Evolutionary conservation across 2,113 vertebrate genomes (phyloP), one percentile per base, ranked within the genome.

Genomic region (Scartelaos histophorus): DNA sequence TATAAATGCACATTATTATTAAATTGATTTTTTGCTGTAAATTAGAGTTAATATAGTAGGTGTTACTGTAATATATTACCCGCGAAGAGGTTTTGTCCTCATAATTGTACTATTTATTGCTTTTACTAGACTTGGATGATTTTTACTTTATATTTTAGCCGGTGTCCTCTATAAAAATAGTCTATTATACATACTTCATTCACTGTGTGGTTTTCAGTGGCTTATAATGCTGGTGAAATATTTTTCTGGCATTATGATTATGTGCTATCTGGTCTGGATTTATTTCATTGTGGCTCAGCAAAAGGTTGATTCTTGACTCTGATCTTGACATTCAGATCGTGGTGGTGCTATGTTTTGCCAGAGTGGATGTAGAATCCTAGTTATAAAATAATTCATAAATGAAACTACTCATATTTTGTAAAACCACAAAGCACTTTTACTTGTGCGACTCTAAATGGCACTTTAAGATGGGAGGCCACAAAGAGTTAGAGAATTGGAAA

Each of bases 401-500:
- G 38, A 43, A 43, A 81, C 7, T 25, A 47, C 67, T 73, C 74
- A 58, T 70, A 70, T 84, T 58, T 75, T 69, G 76, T 69, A 54
- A 61, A 54, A 61, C 43, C 54, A 76, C 66, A 79, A 74, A 82
- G 57, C 47, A 60, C 70, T 43, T 73, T 62, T 80, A 72, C 70
- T 61, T 80, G 54, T 70, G 61, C 66, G 53, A 35, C 79, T 80
- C 38, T 81, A 76, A 87, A 82, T 74, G 61, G 78, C 67, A 79
- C 78, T 78, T 82, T 71, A 83, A 81, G 21, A 73, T 79, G 56
- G 77, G 73, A 74, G 16, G 68, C 85, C 73, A 71, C 77, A 81
- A 76, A 80, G 79, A 81, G 81, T 82, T 83, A 69, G 22, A 13
- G 72, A 87, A 78, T 71, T 67, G 83, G 69, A 54, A 76, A 82